A percentile compares a stretch with the other conserved stretches of the same genome.
These are phyloP conservation scores for Pterostichus madidus DNA, from an alignment of 2,888 invertebrate species.

Conservation along the genomic window DNA sequence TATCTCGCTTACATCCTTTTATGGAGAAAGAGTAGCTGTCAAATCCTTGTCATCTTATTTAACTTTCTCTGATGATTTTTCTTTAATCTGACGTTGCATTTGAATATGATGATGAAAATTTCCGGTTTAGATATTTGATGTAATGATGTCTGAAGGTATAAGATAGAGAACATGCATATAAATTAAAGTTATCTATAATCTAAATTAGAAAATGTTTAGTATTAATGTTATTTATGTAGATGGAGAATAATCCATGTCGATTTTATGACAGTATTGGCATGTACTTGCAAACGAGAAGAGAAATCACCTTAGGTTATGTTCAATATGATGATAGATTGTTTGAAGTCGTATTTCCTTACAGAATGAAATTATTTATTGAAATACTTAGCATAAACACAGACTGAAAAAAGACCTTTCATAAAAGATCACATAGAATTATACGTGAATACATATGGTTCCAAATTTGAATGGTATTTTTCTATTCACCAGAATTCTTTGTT, in stretches of 20 bases:
- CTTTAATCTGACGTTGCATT: slow-evolving; percentile 38
- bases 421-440: neutral
- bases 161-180: slow-evolving; percentile 27
- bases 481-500: too few relatives aligned
- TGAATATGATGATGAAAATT: slow-evolving; percentile 41
- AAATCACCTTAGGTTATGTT: slow-evolving; percentile 3
- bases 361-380: neutral
- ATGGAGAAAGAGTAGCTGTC: slow-evolving; percentile 1
- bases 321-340: neutral
- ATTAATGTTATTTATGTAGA: slow-evolving; percentile 21
- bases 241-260: slow-evolving; percentile 18
- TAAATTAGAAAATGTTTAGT: slow-evolving; percentile 47
- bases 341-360: neutral
- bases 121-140: slow-evolving; percentile 20
- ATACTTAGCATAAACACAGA: neutral
- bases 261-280: slow-evolving; percentile 13
- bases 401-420: neutral
- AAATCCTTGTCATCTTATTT: slow-evolving; percentile 23
- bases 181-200: slow-evolving; percentile 41
- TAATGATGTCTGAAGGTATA: slow-evolving; percentile 21
- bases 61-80: slow-evolving; percentile 48
- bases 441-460: neutral
- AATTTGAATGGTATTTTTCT: slow-evolving; percentile 20
- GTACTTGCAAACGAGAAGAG: slow-evolving; percentile 3
- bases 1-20: neutral